A percentile compares a stretch with the other conserved stretches of the same genome.
phyloP scores from a whole-genome alignment of 2,888 invertebrate species.

The Pristionchus fissidentatus region DNA sequence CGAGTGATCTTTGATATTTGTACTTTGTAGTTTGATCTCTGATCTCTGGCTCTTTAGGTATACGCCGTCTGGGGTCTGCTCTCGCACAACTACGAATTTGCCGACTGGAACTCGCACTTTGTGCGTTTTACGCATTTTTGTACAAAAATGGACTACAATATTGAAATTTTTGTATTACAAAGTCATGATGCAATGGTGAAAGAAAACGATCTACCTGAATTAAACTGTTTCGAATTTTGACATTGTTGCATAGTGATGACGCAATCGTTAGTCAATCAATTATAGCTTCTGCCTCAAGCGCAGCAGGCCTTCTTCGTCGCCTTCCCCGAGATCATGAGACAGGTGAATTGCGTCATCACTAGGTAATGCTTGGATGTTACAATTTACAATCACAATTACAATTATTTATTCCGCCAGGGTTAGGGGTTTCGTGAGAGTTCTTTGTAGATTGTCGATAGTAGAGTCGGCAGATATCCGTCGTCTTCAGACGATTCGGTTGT shows the following conservation, averaged over 20 bases:
- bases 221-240: too few relatives aligned
- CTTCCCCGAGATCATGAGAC: background rate
- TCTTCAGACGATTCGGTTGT: too few relatives aligned
- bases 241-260: background rate
- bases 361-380: background rate
- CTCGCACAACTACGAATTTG: background rate
- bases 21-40: background rate
- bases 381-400: background rate
- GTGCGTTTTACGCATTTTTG: too few relatives aligned
- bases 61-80: conserved; percentile 7
- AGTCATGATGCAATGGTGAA: too few relatives aligned
- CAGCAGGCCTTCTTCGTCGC: background rate
- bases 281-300: background rate
- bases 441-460: too few relatives aligned
- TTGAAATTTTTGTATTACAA: too few relatives aligned
- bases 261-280: too few relatives aligned
- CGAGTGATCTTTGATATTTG: background rate
- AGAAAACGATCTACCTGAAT: too few relatives aligned
- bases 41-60: background rate
- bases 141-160: too few relatives aligned
- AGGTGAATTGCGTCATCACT: background rate
- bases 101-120: background rate
- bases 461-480: too few relatives aligned
- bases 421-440: too few relatives aligned
- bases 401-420: background rate